Evolutionary conservation across 2,888 invertebrate genomes (phyloP).

Genomic region (Hyposoter didymator): DNA sequence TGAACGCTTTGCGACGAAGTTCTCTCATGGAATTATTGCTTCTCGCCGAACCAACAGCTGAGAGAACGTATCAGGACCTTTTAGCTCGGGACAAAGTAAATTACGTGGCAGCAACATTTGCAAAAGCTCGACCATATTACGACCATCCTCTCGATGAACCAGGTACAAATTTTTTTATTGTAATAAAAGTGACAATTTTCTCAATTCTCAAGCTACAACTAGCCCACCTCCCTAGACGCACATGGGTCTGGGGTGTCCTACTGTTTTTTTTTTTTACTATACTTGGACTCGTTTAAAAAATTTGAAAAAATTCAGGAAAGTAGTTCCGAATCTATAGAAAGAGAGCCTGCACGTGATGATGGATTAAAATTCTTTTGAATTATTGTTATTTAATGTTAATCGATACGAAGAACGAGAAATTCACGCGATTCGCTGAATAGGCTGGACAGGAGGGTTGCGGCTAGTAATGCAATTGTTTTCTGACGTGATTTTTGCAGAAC

Average conservation of each 20-base stretch:
- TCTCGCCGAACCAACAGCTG: slow-evolving; percentile 94
- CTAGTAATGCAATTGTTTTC: slow-evolving; percentile 1
- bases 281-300: no score
- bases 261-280: no score
- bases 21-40: slow-evolving; percentile 92
- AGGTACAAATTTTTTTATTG: slow-evolving; percentile 71
- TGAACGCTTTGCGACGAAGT: slow-evolving; percentile 95
- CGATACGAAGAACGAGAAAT: no score
- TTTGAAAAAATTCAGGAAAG: no score
- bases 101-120: slow-evolving; percentile 81
- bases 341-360: no score
- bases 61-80: slow-evolving; percentile 93
- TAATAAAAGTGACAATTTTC: background rate
- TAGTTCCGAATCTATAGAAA: no score
- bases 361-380: no score
- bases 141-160: slow-evolving; percentile 80
- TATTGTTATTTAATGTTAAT: no score
- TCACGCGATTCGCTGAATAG: no score
- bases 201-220: background rate
- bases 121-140: slow-evolving; percentile 78
- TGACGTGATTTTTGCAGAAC: slow-evolving; percentile 85
- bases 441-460: no score
- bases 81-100: slow-evolving; percentile 78
- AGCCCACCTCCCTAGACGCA: no score
- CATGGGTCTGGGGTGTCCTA: no score